These are phyloP conservation scores for Helicoverpa assulta DNA, from an alignment of 2,888 invertebrate species.

Conservation along the genomic window DNA sequence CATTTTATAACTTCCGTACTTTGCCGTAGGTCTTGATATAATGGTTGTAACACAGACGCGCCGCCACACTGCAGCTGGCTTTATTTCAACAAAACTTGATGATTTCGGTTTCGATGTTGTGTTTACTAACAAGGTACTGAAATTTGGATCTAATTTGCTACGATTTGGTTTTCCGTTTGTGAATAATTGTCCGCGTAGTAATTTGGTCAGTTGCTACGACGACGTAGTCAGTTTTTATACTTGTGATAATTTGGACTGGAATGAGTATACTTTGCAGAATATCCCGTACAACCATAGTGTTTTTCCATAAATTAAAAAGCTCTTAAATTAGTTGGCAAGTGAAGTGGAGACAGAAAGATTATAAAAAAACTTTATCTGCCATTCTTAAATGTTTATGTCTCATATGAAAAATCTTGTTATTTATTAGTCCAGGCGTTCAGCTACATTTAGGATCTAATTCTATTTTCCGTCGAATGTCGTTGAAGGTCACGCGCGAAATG, in stretches of 20 bases:
- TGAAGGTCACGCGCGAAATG: slow-evolving; percentile 77
- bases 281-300: no score
- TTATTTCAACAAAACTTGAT: slow-evolving; percentile 22
- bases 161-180: background rate
- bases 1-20: background rate
- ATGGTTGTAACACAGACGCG: slow-evolving; percentile 18
- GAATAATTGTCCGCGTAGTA: background rate
- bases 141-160: background rate
- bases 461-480: slow-evolving; percentile 76
- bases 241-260: background rate
- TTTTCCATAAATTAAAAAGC: no score
- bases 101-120: slow-evolving; percentile 16
- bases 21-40: background rate
- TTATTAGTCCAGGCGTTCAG: slow-evolving; percentile 47
- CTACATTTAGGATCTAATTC: slow-evolving; percentile 60
- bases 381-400: slow-evolving; percentile 24
- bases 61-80: slow-evolving; percentile 6
- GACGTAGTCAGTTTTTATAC: background rate
- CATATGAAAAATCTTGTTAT: slow-evolving; percentile 22
- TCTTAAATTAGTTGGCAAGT: background rate
- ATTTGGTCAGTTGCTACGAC: background rate
- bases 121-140: background rate
- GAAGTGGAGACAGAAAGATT: slow-evolving; percentile 4
- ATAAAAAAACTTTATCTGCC: slow-evolving; percentile 11
- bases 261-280: no score